Conservation (phyloP, 1,140 invertebrate species). For the Brachionus rotundiformis region DNA sequence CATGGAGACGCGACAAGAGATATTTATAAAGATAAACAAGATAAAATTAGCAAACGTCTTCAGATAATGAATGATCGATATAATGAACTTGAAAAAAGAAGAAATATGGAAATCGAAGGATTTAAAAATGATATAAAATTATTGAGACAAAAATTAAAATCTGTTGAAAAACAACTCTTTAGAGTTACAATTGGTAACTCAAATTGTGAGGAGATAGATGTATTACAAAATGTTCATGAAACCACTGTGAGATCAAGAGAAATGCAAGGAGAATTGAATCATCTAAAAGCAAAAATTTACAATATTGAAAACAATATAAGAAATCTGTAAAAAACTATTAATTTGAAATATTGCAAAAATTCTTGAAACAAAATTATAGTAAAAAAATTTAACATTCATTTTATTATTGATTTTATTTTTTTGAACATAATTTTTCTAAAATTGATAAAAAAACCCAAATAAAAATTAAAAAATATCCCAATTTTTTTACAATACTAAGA, state of each 20-base stretch:
- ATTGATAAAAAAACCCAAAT: too few relatives aligned
- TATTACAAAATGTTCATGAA: conserved; percentile 60
- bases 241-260: conserved; percentile 62
- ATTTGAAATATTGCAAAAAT: too few relatives aligned
- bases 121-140: conserved; percentile 65
- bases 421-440: too few relatives aligned
- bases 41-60: conserved; percentile 62
- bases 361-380: background rate
- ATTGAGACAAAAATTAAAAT: conserved; percentile 60
- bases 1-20: conserved; percentile 62
- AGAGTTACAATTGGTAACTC: conserved; percentile 60
- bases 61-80: conserved; percentile 63
- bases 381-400: too few relatives aligned
- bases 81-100: conserved; percentile 62
- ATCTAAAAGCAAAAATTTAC: conserved; percentile 63
- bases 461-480: too few relatives aligned
- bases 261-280: conserved; percentile 62
- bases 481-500: too few relatives aligned
- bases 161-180: conserved; percentile 63
- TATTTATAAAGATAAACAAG: conserved; percentile 61
- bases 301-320: conserved; percentile 63
- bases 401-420: background rate
- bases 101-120: conserved; percentile 64
- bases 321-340: conserved; percentile 57
- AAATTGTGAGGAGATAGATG: conserved; percentile 61